phyloP scores from a whole-genome alignment of 2,888 invertebrate genomes.

The Phengaris arion region DNA sequence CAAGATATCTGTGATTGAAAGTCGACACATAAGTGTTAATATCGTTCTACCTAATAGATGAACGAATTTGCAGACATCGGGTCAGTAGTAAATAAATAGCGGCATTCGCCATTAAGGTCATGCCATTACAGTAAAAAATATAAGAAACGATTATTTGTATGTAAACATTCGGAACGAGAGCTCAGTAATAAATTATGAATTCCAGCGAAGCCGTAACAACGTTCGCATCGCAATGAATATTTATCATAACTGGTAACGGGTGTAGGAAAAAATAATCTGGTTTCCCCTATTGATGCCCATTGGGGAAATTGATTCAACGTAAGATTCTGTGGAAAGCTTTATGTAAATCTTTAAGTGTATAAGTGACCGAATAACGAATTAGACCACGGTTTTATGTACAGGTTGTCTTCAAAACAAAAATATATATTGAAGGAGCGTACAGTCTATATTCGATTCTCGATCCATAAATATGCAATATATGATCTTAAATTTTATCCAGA shows the following conservation, averaged over 20 bases:
- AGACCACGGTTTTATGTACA: too few species aligned
- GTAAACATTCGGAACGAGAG: constrained; percentile 1
- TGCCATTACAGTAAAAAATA: neutral
- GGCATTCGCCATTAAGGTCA: neutral
- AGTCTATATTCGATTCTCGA: too few species aligned
- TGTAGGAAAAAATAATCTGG: constrained; percentile 16
- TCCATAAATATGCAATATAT: too few species aligned
- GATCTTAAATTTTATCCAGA: too few species aligned
- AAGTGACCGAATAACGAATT: too few species aligned
- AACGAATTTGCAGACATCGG: neutral
- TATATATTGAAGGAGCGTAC: too few species aligned
- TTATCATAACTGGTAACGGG: constrained; percentile 17
- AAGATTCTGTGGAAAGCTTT: neutral
- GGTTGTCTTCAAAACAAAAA: too few species aligned
- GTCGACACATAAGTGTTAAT: too few species aligned
- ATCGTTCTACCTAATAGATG: neutral
- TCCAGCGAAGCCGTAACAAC: constrained; percentile 21
- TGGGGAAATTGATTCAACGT: constrained; percentile 28
- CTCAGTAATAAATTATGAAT: constrained; percentile 19
- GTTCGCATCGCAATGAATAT: constrained; percentile 19
- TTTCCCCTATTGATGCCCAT: constrained; percentile 1
- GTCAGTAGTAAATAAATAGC: neutral
- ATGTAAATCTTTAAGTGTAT: neutral
- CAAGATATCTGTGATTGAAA: too few species aligned
- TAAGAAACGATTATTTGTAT: neutral